Evolutionary conservation across 2,113 vertebrate species (phyloP), one percentile per base, ranked within the genome.

Genomic region (Tenebrosternarchus preto): DNA sequence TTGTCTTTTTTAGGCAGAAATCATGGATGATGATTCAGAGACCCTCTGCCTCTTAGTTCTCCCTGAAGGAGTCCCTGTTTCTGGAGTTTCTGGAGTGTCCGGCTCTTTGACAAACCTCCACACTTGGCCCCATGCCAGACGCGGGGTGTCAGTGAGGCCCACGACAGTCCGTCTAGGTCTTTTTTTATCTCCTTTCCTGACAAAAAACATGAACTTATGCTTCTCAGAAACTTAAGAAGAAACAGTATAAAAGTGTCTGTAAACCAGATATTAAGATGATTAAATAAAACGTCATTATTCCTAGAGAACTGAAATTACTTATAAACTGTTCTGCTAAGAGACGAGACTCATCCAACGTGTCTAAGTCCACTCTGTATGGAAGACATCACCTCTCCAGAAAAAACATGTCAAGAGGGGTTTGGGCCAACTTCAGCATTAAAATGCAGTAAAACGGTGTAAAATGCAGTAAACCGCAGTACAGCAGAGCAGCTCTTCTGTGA

Each of bases 401-500:
- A 24, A 29, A 6, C 15, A 64, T 50, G 25, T 16, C 20, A 33
- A 53, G 43, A 66, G 20, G 61, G 8, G 11, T 11, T 5, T 46
- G 5, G 39, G 8, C 39, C 39, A 46, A 46, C 39, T 36, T 36
- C 33, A 36, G 2, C 3, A 2, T 36, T 36, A 36, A 36, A 36
- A n/a, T n/a, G n/a, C n/a, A n/a, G n/a, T n/a, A n/a, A n/a, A n/a
- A n/a, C n/a, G n/a, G n/a, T n/a, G n/a, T n/a, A n/a, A n/a, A n/a
- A n/a, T n/a, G n/a, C n/a, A n/a, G n/a, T n/a, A n/a, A n/a, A n/a
- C n/a, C 33, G 6, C 33, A 6, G 11, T 46, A 46, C 39, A 46
- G 9, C 39, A 6, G 39, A 46, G 85, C 81, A 80, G 86, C 82
- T 60, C 80, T 80, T 88, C 86, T 83, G 85, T 88, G 87, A 89